Percentiles rank a stretch among this genome's conserved stretches.
These are phyloP conservation scores for Gymnopithys bicolor DNA, from an alignment of 2,797 vertebrate species.

Conservation along the genomic window DNA sequence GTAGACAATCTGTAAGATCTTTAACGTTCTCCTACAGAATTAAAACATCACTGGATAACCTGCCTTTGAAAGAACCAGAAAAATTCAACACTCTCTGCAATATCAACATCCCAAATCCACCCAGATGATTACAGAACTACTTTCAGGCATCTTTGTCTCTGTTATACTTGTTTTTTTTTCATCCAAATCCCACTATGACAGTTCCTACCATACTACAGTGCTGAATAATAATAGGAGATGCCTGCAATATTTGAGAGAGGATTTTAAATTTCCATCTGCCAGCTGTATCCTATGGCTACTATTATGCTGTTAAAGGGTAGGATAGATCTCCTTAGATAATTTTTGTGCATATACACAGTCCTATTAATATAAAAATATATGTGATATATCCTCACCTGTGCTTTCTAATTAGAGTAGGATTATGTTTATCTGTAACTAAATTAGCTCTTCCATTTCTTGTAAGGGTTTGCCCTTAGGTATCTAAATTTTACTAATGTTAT, in stretches of 20 bases:
- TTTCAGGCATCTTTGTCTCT: not conserved
- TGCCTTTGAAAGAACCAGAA: not conserved
- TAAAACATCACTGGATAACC: not conserved
- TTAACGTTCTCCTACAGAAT: not conserved
- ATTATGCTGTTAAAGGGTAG: not conserved
- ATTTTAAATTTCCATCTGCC: not conserved
- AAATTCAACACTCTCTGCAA: fast-evolving
- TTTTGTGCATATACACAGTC: not conserved
- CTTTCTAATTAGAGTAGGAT: not conserved
- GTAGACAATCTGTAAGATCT: not conserved
- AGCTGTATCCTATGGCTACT: not conserved
- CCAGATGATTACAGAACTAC: not conserved
- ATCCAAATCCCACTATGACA: not conserved
- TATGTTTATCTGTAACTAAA: not conserved
- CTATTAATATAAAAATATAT: not conserved
- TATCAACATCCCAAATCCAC: not conserved
- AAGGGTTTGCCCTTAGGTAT: not conserved
- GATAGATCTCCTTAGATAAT: not conserved
- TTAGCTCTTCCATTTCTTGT: not conserved
- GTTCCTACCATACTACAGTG: not conserved
- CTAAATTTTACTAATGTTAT: not conserved
- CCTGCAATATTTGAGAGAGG: not conserved
- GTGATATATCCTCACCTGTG: not conserved
- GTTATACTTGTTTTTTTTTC: not conserved
- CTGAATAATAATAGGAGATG: not conserved